Base-by-base conservation (phyloP, 2,888 invertebrate genomes). In the Eristalinus aeneus region DNA sequence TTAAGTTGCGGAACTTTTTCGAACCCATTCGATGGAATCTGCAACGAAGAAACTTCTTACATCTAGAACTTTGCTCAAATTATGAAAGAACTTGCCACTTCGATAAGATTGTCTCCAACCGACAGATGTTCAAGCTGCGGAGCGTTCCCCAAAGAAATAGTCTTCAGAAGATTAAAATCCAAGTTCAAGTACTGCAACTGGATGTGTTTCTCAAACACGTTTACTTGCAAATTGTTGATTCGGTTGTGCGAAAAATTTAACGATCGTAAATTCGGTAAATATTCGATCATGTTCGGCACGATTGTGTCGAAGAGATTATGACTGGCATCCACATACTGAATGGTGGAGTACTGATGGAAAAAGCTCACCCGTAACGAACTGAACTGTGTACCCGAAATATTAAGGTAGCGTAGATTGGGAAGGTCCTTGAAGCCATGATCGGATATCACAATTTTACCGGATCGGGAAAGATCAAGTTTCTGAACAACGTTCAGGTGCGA, bases 181-280 rank as follows among this genome's bases (percentile, higher is more conserved):
- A 92, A 88, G 79, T 91, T 88, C 9, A 92, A 81, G 6, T 88
- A 53, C 67, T 89, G 88, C 67, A 92, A 79, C 27, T 88, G 74
- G n/a, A 71, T 77, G 75, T 90, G 88, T 3, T 69, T 32, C 0
- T 88, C 87, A 79, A 91, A 88, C 0, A 90, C 75, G 65, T 89
- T 88, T 0, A 20, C 6, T 39, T 90, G 89, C 2, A 91, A 78
- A 0, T 64, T 67, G 39, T 63, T 65, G 32, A 92, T 68, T 0
- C 82, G 31, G 75, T 92, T 92, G 53, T 90, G 83, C 3, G 92
- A 90, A 46, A 92, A 90, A 80, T 92, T 91, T 0, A 89, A 90
- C 69, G 87, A 84, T 80, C 89, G 88, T 77, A 92, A 53, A 31
- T 89, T 88, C 4, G 67, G 81, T 9, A 92, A 79, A 58, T 88